These are phyloP conservation scores for Diplolepis rosae DNA, from an alignment of 2,888 invertebrate species.

Conservation along the genomic window DNA sequence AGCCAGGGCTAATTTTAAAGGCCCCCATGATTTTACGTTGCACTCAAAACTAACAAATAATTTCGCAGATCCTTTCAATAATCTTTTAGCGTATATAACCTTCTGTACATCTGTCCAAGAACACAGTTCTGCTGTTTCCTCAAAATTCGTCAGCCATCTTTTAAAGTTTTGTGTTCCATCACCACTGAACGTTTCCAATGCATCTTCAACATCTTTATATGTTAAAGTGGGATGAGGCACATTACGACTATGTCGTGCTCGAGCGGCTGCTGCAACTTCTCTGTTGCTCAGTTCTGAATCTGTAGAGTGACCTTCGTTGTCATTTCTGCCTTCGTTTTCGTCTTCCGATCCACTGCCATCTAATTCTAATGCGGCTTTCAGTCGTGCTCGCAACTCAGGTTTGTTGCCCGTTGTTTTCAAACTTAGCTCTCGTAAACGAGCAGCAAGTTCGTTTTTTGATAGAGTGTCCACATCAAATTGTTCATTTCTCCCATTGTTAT, in stretches of 20 bases:
- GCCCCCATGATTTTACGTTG: constrained; percentile 34
- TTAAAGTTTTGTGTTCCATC: constrained; percentile 28
- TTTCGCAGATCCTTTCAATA: constrained; percentile 47
- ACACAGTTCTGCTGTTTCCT: constrained; percentile 47
- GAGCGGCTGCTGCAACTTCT: neutral
- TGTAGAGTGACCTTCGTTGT: neutral
- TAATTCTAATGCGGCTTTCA: too few species aligned
- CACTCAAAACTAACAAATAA: constrained; percentile 41
- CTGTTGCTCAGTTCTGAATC: neutral
- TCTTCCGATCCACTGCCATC: too few species aligned
- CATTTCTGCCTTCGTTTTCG: neutral
- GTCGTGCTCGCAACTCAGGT: neutral
- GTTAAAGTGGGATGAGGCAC: neutral
- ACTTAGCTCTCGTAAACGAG: neutral
- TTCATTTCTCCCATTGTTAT: neutral
- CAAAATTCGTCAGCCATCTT: constrained; percentile 45
- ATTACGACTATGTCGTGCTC: neutral
- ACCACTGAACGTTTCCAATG: constrained; percentile 32
- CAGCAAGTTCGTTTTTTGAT: too few species aligned
- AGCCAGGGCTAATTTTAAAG: constrained; percentile 39
- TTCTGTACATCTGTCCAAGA: constrained; percentile 44
- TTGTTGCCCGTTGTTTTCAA: constrained; percentile 27
- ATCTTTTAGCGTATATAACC: constrained; percentile 46
- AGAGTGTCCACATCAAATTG: neutral
- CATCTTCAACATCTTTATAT: constrained; percentile 38